phyloP scores from a whole-genome alignment of 2,888 invertebrate genomes.

The Drosophila limbata region DNA sequence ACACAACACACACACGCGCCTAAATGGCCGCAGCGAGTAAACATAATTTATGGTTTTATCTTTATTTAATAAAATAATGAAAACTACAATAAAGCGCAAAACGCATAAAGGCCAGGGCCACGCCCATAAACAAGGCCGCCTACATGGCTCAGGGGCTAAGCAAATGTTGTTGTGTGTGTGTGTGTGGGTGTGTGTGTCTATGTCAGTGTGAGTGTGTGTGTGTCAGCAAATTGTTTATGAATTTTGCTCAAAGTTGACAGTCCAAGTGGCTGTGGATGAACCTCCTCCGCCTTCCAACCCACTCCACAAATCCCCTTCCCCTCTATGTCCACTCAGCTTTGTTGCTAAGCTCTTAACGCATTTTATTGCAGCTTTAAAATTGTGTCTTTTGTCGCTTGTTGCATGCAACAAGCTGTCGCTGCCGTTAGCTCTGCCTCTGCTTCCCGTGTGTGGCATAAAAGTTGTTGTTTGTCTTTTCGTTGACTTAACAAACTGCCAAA shows the following conservation, averaged over 20 bases:
- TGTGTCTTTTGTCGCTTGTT: conserved; percentile 16
- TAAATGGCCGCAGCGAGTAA: conserved; percentile 59
- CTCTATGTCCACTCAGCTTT: not conserved
- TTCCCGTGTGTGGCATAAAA: conserved; percentile 15
- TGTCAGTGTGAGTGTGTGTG: not conserved
- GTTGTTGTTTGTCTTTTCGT: conserved; percentile 42
- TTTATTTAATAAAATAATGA: conserved; percentile 81
- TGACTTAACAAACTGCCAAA: conserved; percentile 27
- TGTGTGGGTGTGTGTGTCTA: not conserved
- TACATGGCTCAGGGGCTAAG: conserved; percentile 20
- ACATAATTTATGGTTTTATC: conserved; percentile 81
- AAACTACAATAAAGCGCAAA: conserved; percentile 48
- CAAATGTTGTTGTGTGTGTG: conserved; percentile 30
- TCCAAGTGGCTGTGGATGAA: conserved; percentile 54
- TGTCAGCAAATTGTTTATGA: conserved; percentile 66
- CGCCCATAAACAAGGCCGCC: conserved; percentile 4
- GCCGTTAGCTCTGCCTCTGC: not conserved
- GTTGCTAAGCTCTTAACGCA: conserved; percentile 13
- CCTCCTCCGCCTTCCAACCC: not conserved
- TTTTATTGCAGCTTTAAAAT: conserved; percentile 38
- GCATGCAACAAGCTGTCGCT: conserved; percentile 49
- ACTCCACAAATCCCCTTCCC: too few species aligned
- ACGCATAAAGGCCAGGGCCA: conserved; percentile 34
- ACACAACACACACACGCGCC: conserved; percentile 23
- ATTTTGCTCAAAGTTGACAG: conserved; percentile 50